Percentiles rank a stretch among this genome's conserved stretches.
These are phyloP conservation scores for Gallirallus australis DNA, from an alignment of 2,797 vertebrate species.

Conservation along the genomic window DNA sequence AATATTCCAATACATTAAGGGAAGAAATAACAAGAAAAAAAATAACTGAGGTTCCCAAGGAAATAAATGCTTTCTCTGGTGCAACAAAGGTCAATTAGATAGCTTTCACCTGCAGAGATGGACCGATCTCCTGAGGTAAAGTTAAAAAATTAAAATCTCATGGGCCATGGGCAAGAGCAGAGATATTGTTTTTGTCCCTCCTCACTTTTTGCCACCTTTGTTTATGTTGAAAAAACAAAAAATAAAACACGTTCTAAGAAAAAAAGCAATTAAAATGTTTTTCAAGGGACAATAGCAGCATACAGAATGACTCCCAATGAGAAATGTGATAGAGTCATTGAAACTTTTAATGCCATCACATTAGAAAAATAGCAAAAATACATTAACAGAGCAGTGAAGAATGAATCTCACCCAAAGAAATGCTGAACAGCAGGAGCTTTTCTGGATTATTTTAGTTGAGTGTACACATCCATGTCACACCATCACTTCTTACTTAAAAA, in stretches of 20 bases:
- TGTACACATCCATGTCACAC: constrained; percentile 60
- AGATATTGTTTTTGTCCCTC: not conserved
- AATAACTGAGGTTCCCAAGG: not conserved
- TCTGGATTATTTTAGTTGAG: constrained; percentile 58
- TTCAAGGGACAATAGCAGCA: not conserved
- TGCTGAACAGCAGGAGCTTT: constrained; percentile 7
- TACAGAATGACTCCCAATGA: not conserved
- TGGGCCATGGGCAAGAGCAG: not conserved
- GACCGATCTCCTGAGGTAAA: not conserved
- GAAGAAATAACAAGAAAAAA: not conserved
- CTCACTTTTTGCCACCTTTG: not conserved
- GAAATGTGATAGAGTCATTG: not conserved
- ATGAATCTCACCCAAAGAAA: constrained; percentile 31
- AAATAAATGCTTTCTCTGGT: not conserved
- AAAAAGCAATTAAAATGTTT: not conserved
- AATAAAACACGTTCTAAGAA: not conserved
- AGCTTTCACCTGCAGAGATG: not conserved
- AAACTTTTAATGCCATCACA: not conserved
- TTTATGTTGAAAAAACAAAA: not conserved
- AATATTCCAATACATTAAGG: not conserved
- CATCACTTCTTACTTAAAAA: constrained; percentile 69
- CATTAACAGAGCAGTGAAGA: not conserved
- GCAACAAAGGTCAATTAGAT: not conserved
- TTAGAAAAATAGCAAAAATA: not conserved
- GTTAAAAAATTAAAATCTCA: not conserved